phyloP scores from a whole-genome alignment of 2,797 vertebrate species.

The Apogon hyalosoma region DNA sequence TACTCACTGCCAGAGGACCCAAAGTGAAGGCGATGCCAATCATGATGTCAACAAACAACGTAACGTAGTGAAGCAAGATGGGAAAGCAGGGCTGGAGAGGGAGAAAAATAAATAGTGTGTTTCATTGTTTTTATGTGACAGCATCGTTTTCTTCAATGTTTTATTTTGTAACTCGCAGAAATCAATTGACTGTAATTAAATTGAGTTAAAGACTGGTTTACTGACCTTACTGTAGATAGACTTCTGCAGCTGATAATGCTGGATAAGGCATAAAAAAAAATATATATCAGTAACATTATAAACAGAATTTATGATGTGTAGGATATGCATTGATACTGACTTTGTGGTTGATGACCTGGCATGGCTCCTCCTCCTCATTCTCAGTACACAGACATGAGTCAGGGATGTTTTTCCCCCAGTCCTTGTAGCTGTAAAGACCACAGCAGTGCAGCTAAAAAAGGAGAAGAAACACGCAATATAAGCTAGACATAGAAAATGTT shows the following conservation, averaged over 20 bases:
- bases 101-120: not conserved
- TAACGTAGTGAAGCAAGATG: not conserved
- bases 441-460: conserved; percentile 65
- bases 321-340: conserved; percentile 26
- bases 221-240: conserved; percentile 32
- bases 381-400: conserved; percentile 27
- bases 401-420: conserved; percentile 57
- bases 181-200: no score
- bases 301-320: rapidly evolving
- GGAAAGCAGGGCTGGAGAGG: conserved; percentile 63
- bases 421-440: conserved; percentile 53
- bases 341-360: rapidly evolving
- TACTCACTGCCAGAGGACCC: conserved; percentile 60
- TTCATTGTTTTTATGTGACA: not conserved
- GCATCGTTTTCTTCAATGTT: no score
- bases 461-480: not conserved
- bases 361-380: not conserved
- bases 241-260: rapidly evolving
- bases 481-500: no score
- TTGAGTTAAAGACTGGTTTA: not conserved
- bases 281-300: not conserved
- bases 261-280: not conserved
- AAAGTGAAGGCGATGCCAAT: conserved; percentile 40
- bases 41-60: rapidly evolving
- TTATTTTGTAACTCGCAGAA: no score